phyloP scores from a whole-genome alignment of 1,140 invertebrate genomes.

The Chionoecetes opilio region DNA sequence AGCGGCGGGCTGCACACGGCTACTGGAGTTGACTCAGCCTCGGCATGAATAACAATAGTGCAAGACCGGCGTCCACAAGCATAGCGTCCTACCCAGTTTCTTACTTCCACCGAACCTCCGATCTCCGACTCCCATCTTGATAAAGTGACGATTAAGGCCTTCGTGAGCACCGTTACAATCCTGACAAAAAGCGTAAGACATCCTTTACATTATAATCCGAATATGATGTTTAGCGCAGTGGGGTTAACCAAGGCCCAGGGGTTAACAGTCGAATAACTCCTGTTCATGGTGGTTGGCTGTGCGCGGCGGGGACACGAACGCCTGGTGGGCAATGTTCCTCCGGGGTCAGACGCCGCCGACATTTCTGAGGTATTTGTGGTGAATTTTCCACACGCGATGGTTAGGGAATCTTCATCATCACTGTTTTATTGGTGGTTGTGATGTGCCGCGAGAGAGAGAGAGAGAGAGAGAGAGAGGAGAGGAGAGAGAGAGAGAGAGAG shows the following conservation, averaged over 20 bases:
- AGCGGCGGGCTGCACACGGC: slow-evolving; percentile 72
- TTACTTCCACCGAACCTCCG: neutral
- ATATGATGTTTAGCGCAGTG: neutral
- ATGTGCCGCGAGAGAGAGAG: neutral
- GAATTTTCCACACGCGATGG: slow-evolving; percentile 75
- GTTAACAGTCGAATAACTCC: neutral
- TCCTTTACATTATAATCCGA: neutral
- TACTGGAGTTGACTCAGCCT: slow-evolving; percentile 75
- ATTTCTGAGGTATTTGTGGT: slow-evolving; percentile 69
- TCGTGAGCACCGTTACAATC: neutral
- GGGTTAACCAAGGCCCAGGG: too few relatives aligned
- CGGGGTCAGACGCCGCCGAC: slow-evolving; percentile 52
- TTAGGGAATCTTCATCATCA: slow-evolving; percentile 66
- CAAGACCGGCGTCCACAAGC: neutral
- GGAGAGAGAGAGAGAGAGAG: too few relatives aligned
- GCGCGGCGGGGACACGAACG: slow-evolving; percentile 61
- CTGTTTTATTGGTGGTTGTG: slow-evolving; percentile 42
- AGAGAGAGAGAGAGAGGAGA: too few relatives aligned
- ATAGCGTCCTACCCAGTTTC: neutral
- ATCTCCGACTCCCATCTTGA: neutral
- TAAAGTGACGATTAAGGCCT: neutral
- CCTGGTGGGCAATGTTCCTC: slow-evolving; percentile 66
- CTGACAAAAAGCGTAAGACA: neutral
- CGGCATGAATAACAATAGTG: slow-evolving; percentile 75
- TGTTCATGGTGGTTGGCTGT: neutral